Base-by-base conservation (phyloP, 2,113 vertebrate genomes). In the Pygoscelis adeliae region DNA sequence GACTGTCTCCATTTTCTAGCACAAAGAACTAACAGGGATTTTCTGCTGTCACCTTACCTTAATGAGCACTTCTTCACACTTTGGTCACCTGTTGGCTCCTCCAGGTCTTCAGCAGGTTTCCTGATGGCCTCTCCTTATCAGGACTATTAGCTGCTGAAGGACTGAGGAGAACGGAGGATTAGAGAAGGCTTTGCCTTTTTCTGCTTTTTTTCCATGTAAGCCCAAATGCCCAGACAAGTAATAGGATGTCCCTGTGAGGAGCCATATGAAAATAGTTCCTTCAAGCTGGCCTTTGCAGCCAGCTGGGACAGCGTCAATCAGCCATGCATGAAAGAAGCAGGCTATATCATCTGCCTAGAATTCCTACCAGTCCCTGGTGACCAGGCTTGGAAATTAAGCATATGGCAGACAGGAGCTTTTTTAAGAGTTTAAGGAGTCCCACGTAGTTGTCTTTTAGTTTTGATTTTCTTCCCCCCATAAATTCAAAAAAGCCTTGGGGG, bases 401-500 rank as follows among this genome's bases (percentile, higher is more conserved):
- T 5, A 16, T 49, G 59, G 58, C 42, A 94, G 71, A 65, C 18
- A 62, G 47, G 26, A 92, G 58, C 27, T 92, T 76, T 81, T 27
- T 4, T 32, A 90, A 69, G 40, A 49, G 13, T 65, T 88, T 52
- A 34, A 83, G 53, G 40, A 55, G 21, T 49, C 8, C 23, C 44
- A 1, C 8, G 25, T 14, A 52, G 46, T 32, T 83, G 25, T 42
- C 17, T 79, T 77, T 91, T 23, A 53, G 22, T 66, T 56, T 49
- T n/a, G 20, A 20, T 0, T 5, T 13, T 15, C 12, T 21, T 20
- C 23, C 0, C 4, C 26, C 34, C 10, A 21, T 36, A 18, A 85
- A 83, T 74, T 70, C 14, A 53, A 40, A 52, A 40, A 62, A 65
- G 1, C 1, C 1, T 61, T 25, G 9, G 10, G 5, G 6, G 4